Evolutionary conservation across 2,888 invertebrate genomes (phyloP).

Genomic region (Pardosa pseudoannulata): DNA sequence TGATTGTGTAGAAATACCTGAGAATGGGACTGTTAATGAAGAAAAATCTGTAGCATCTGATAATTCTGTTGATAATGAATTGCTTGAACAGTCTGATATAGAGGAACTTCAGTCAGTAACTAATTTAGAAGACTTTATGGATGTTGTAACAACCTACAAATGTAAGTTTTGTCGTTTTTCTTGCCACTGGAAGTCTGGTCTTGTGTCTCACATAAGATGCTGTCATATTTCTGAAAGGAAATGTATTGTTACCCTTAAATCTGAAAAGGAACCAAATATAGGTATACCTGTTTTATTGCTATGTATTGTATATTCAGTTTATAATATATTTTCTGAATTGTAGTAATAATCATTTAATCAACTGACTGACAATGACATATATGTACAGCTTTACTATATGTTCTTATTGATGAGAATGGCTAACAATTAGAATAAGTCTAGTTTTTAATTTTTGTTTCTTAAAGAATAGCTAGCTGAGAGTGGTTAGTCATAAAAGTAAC

Average conservation of each 20-base stretch:
- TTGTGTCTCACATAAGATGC: conserved; percentile 78
- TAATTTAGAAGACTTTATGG: conserved; percentile 79
- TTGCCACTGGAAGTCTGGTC: conserved; percentile 78
- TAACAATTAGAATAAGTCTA: too few relatives aligned
- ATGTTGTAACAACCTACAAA: conserved; percentile 80
- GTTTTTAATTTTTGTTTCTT: too few relatives aligned
- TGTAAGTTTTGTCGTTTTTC: conserved; percentile 81
- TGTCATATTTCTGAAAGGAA: conserved; percentile 73
- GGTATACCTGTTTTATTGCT: conserved; percentile 20
- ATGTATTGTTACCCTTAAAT: conserved; percentile 25
- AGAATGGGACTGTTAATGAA: conserved; percentile 2
- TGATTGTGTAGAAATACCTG: conserved; percentile 24
- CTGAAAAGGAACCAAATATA: conserved; percentile 31
- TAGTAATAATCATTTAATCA: too few relatives aligned
- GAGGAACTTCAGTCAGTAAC: conserved; percentile 28
- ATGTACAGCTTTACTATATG: too few relatives aligned
- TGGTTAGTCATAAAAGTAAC: too few relatives aligned
- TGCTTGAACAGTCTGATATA: conserved; percentile 32
- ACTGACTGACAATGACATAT: too few relatives aligned
- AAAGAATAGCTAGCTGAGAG: too few relatives aligned
- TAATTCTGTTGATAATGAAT: conserved; percentile 27
- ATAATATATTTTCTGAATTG: too few relatives aligned
- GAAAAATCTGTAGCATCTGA: conserved; percentile 18
- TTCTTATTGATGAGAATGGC: too few relatives aligned
- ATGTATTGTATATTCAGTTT: too few relatives aligned